Evolutionary conservation across 2,113 vertebrate genomes (phyloP).

Genomic region (Pseudorasbora parva): DNA sequence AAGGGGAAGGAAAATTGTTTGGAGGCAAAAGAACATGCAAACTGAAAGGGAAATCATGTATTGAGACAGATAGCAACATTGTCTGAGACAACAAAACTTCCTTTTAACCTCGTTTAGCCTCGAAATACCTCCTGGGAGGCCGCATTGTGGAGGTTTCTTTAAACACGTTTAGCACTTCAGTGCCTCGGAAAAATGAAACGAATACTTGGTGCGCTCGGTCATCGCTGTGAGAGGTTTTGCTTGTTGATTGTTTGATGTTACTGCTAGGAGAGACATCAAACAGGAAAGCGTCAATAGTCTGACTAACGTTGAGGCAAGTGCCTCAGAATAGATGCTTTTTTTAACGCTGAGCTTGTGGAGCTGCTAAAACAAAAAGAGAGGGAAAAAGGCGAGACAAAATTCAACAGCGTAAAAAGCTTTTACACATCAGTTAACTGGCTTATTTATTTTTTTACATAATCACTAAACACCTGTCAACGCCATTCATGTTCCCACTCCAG

Average conservation of each 20-base stretch:
- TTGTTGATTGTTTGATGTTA: slow-evolving; percentile 55
- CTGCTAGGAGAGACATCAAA: slow-evolving; percentile 51
- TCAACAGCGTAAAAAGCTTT: slow-evolving; percentile 23
- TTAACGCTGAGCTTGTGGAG: slow-evolving; percentile 26
- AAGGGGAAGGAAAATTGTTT: slow-evolving; percentile 66
- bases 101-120: slow-evolving; percentile 80
- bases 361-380: background rate
- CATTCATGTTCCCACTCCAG: background rate
- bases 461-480: slow-evolving; percentile 25
- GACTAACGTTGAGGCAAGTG: slow-evolving; percentile 31
- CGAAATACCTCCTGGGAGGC: slow-evolving; percentile 75
- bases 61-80: slow-evolving; percentile 78
- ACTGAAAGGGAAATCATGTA: slow-evolving; percentile 82
- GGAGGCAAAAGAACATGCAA: slow-evolving; percentile 78
- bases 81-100: slow-evolving; percentile 68
- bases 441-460: background rate
- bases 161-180: slow-evolving; percentile 64
- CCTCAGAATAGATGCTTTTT: slow-evolving; percentile 45
- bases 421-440: slow-evolving; percentile 10
- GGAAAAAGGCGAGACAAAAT: background rate
- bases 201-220: slow-evolving; percentile 40
- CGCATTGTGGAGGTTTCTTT: slow-evolving; percentile 64
- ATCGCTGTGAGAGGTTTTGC: slow-evolving; percentile 35
- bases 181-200: slow-evolving; percentile 43
- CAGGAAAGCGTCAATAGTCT: slow-evolving; percentile 46